These are phyloP conservation scores for Acronicta alni DNA, from an alignment of 2,888 invertebrate genomes.

Conservation along the genomic window DNA sequence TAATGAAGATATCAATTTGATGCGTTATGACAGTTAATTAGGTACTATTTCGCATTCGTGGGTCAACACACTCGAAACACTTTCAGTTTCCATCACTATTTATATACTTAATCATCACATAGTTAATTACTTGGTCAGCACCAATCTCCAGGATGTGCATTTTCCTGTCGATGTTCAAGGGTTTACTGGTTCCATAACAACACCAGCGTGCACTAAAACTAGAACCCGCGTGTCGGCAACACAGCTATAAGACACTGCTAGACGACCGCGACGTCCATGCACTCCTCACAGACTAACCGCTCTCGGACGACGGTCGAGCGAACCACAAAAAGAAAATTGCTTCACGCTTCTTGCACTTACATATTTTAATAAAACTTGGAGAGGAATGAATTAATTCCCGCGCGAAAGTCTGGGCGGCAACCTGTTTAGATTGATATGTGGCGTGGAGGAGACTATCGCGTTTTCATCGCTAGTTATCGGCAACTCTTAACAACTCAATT, in stretches of 20 bases:
- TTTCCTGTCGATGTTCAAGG: conserved; percentile 67
- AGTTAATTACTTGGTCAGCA: conserved; percentile 83
- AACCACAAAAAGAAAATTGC: conserved; percentile 86
- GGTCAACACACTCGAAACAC: conserved; percentile 53
- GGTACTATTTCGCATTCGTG: conserved; percentile 24
- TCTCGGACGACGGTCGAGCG: conserved; percentile 67
- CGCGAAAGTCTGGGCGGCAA: conserved; percentile 83
- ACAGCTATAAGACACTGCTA: conserved; percentile 47
- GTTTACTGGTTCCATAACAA: conserved; percentile 71
- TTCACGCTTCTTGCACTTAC: conserved; percentile 86
- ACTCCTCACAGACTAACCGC: conserved; percentile 78
- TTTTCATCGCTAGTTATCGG: conserved; percentile 80
- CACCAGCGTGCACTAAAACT: conserved; percentile 51
- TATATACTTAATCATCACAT: conserved; percentile 59
- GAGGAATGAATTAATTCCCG: conserved; percentile 84
- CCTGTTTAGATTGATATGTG: conserved; percentile 72
- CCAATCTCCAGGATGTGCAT: conserved; percentile 88
- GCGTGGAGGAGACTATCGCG: conserved; percentile 74
- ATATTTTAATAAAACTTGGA: conserved; percentile 83
- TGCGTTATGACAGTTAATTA: conserved; percentile 21
- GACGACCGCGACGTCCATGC: conserved; percentile 76
- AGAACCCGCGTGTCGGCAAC: conserved; percentile 54
- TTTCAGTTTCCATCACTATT: conserved; percentile 65
- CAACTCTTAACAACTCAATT: conserved; percentile 74
- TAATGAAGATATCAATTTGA: conserved; percentile 17